A percentile compares a stretch with the other conserved stretches of the same genome.
These are phyloP conservation scores for Thripadectes ignobilis DNA, from an alignment of 2,797 vertebrate genomes.

Conservation along the genomic window DNA sequence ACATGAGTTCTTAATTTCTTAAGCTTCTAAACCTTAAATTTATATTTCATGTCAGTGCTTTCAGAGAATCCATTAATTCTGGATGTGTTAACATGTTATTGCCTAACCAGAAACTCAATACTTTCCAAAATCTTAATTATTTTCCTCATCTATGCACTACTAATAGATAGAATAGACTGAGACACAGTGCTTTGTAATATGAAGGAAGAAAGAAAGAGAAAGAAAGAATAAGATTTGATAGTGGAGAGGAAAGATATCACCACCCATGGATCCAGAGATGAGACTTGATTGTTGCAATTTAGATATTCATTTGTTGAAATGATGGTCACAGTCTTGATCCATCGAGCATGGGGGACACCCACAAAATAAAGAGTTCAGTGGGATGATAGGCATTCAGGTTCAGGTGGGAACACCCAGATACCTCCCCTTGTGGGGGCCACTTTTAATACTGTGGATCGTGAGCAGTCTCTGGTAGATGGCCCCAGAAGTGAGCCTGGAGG, in stretches of 20 bases:
- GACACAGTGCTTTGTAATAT: neutral
- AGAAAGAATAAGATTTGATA: no score
- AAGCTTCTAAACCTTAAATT: neutral
- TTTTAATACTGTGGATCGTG: accelerated
- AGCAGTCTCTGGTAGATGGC: neutral
- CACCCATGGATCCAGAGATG: neutral
- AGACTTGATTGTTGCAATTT: neutral
- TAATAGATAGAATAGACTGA: neutral
- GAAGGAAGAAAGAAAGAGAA: neutral
- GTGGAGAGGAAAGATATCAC: neutral
- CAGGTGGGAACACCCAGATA: neutral
- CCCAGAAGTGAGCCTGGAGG: neutral
- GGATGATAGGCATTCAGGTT: accelerated
- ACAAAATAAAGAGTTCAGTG: neutral
- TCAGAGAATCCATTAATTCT: neutral
- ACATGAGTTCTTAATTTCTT: neutral
- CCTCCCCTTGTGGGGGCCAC: accelerated
- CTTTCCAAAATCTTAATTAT: neutral
- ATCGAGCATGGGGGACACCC: accelerated
- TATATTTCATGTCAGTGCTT: neutral
- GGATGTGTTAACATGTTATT: neutral
- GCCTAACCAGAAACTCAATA: neutral
- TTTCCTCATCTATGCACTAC: neutral
- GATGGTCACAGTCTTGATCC: accelerated
- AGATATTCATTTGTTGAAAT: neutral